These are phyloP conservation scores for Philaethria dido DNA, from an alignment of 2,888 invertebrate genomes.

Conservation along the genomic window DNA sequence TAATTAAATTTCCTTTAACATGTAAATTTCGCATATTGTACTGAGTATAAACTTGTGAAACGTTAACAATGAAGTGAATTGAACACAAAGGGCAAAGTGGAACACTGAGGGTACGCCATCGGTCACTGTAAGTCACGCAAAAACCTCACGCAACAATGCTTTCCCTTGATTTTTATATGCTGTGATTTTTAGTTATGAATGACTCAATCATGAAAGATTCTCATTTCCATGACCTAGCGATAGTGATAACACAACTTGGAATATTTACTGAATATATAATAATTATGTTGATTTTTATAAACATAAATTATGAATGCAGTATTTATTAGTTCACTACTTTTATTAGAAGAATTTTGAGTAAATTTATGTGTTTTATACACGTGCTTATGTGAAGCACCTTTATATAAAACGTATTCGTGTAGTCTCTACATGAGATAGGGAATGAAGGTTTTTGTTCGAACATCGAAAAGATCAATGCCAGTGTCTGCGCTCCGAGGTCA, in stretches of 20 bases:
- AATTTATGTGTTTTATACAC: not conserved
- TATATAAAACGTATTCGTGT: not conserved
- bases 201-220: conserved; percentile 53
- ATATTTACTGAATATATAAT: conserved; percentile 1
- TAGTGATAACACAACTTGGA: conserved; percentile 8
- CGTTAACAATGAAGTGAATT: conserved; percentile 58
- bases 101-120: conserved; percentile 58
- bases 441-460: conserved; percentile 37
- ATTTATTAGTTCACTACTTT: not conserved
- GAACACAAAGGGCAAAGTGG: conserved; percentile 65
- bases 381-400: not conserved
- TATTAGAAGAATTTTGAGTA: not conserved
- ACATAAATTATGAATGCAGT: not conserved
- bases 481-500: conserved; percentile 46
- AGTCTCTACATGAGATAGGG: not conserved
- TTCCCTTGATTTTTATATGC: conserved; percentile 62
- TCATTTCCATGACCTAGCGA: conserved; percentile 21
- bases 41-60: conserved; percentile 39
- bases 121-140: conserved; percentile 66
- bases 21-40: conserved; percentile 17
- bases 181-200: conserved; percentile 56
- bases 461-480: conserved; percentile 49
- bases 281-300: not conserved
- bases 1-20: conserved; percentile 5
- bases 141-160: conserved; percentile 69